Percentiles rank a stretch among this genome's conserved stretches.
phyloP scores from a whole-genome alignment of 1,140 invertebrate species.

The Eubasilissa regina region DNA sequence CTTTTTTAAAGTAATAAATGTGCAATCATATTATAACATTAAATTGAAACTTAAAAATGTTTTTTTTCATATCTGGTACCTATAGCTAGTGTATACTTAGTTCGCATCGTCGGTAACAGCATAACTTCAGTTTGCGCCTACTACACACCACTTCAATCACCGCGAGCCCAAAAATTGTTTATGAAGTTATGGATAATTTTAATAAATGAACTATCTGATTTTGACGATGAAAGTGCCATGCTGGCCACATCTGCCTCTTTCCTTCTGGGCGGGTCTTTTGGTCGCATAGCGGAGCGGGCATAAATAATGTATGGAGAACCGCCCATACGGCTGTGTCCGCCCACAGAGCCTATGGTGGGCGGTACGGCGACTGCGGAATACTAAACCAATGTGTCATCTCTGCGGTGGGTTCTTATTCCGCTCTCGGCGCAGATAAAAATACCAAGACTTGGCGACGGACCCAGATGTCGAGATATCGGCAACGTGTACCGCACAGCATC shows the following conservation, averaged over 20 bases:
- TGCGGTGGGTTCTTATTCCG: slow-evolving; percentile 24
- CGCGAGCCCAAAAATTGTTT: too few species aligned
- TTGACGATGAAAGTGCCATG: neutral
- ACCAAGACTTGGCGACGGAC: slow-evolving; percentile 9
- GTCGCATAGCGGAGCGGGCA: slow-evolving; percentile 33
- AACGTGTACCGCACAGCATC: neutral
- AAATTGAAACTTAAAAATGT: too few species aligned
- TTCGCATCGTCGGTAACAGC: too few species aligned
- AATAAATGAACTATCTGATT: neutral
- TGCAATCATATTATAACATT: too few species aligned
- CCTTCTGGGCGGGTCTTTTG: slow-evolving; percentile 25
- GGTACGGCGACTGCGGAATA: slow-evolving; percentile 25
- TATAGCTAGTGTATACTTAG: too few species aligned
- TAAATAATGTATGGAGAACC: slow-evolving; percentile 55
- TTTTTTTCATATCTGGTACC: too few species aligned
- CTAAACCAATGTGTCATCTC: slow-evolving; percentile 40
- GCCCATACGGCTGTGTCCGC: slow-evolving; percentile 25
- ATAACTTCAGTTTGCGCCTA: too few species aligned
- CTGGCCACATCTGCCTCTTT: neutral
- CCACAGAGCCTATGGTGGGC: slow-evolving; percentile 32
- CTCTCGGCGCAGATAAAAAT: slow-evolving; percentile 16
- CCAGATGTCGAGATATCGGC: slow-evolving; percentile 6
- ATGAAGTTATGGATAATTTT: too few species aligned
- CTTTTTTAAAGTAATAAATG: too few species aligned
- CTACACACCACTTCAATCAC: too few species aligned